These are phyloP conservation scores for Malacoctenus gilli DNA, from an alignment of 2,797 vertebrate genomes.

Conservation along the genomic window DNA sequence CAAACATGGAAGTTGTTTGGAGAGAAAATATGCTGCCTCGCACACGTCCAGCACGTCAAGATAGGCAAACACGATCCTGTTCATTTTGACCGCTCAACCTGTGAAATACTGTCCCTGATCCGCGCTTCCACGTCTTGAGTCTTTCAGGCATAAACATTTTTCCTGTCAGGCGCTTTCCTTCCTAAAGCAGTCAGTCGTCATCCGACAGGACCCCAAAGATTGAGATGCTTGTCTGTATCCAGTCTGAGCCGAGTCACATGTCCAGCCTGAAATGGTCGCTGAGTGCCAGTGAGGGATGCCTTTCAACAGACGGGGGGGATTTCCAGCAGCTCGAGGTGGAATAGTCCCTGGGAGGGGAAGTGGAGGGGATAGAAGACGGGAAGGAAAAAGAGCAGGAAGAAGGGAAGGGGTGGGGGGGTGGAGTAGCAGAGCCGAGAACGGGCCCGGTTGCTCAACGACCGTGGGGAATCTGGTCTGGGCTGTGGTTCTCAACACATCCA, in stretches of 20 bases:
- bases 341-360: conserved; percentile 61
- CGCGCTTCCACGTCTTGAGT: conserved; percentile 30
- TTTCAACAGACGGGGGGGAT: conserved; percentile 72
- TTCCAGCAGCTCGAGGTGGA: conserved; percentile 69
- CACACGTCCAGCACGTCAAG: conserved; percentile 44
- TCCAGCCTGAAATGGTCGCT: conserved; percentile 67
- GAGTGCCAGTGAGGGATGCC: conserved; percentile 71
- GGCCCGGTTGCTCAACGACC: conserved; percentile 56
- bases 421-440: conserved; percentile 39
- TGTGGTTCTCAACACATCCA: conserved; percentile 69
- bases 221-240: conserved; percentile 66
- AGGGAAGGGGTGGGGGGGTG: too few relatives aligned
- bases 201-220: conserved; percentile 63
- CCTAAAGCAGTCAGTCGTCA: conserved; percentile 58
- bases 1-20: conserved; percentile 45
- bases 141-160: conserved; percentile 56
- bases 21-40: conserved; percentile 50
- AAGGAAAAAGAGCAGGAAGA: conserved; percentile 50
- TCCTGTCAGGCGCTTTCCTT: conserved; percentile 66
- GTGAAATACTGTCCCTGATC: conserved; percentile 54
- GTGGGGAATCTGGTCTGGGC: conserved; percentile 63
- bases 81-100: conserved; percentile 33
- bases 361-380: conserved; percentile 44
- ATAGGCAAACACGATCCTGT: conserved; percentile 52
- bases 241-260: conserved; percentile 58